Percentiles rank a stretch among this genome's conserved stretches.
phyloP scores from a whole-genome alignment of 2,888 invertebrate species.

The Apotomis turbidana region DNA sequence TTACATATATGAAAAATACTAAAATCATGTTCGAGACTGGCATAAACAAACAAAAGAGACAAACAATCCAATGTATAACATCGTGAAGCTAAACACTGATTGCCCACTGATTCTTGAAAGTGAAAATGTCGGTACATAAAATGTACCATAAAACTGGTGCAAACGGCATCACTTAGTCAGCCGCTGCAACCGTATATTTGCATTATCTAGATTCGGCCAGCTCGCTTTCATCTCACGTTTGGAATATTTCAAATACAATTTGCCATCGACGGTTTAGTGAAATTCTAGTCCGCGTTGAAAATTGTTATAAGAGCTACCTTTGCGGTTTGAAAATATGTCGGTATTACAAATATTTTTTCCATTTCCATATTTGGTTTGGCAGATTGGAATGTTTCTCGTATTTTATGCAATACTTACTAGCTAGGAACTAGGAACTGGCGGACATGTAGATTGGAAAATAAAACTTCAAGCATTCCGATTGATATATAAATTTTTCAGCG shows the following conservation, averaged over 20 bases:
- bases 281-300: conserved; percentile 52
- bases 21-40: no score
- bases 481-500: no score
- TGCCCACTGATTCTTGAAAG: no score
- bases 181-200: conserved; percentile 61
- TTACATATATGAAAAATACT: no score
- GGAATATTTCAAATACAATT: conserved; percentile 78
- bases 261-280: conserved; percentile 69
- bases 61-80: no score
- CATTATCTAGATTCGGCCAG: conserved; percentile 74
- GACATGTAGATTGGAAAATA: no score
- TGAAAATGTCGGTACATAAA: background rate
- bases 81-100: no score
- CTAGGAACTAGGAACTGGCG: no score
- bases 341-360: conserved; percentile 14
- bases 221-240: conserved; percentile 72
- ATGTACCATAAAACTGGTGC: conserved; percentile 28
- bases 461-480: no score
- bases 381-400: conserved; percentile 14
- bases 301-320: conserved; percentile 15
- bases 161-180: conserved; percentile 45
- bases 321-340: conserved; percentile 20
- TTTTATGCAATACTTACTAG: conserved; percentile 2
- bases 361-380: conserved; percentile 22
- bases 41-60: no score